Base-by-base conservation (phyloP, 2,888 invertebrate genomes). In the Eristalis pertinax region DNA sequence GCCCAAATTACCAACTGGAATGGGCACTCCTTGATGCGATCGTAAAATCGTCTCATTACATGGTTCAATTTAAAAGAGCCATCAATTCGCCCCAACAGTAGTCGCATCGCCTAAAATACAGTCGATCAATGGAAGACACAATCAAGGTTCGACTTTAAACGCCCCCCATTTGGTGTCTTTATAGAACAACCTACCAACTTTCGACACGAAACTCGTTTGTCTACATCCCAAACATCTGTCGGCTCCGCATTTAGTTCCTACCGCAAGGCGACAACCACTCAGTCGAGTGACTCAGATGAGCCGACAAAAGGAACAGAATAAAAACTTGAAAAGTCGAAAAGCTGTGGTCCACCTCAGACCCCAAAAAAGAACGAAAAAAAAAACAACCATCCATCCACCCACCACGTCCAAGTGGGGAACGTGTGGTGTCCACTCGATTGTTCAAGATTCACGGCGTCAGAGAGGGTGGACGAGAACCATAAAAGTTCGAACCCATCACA, bases 391-490 rank as follows among this genome's bases (percentile, higher is more conserved):
- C n/a, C 50, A 50, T n/a, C 50, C 50, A 50, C 50, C 50, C n/a
- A 41, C 41, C 41, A 43, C n/a, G n/a, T n/a, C 43, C 43, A 43
- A 50, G 7, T n/a, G 29, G 29, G 29, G 29, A 29, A 4, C n/a
- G 50, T 50, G 50, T 19, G 50, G 8, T 50, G 50, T n/a, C 50
- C 19, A 50, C 19, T 50, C 19, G 50, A 50, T 50, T 50, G 50
- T 7, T 72, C 69, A 65, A 64, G 56, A 41, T 70, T 72, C 70
- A 58, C 70, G 78, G 78, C 78, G 78, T 78, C 78, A 58, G 65
- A 43, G 32, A 56, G 41, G 22, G 24, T n/a, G 22, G 41, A 43
- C 13, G n/a, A 43, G n/a, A 24, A 26, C 41, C 26, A 22, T 58
- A 58, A 70, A 58, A 70, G 35, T 64, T 15, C 7, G 63, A 41